Percentiles rank a stretch among this genome's conserved stretches.
Evolutionary conservation across 1,140 invertebrate genomes (phyloP).

Genomic region (Drosophila virilis): DNA sequence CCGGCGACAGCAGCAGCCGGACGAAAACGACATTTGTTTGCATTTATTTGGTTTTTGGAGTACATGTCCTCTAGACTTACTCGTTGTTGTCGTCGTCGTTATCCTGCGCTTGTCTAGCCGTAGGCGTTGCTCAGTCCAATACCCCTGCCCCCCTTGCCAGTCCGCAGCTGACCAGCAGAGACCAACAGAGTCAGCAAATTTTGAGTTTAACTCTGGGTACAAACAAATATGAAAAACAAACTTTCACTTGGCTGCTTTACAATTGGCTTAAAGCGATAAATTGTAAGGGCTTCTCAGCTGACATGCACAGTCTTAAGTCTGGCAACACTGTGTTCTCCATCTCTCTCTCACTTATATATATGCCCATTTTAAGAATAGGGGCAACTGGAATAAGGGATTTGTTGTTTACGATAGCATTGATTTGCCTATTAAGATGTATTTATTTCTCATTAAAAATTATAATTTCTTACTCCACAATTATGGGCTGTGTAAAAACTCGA

Average conservation of each 20-base stretch:
- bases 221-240: constrained; percentile 16
- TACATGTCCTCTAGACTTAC: constrained; percentile 46
- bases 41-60: constrained; percentile 71
- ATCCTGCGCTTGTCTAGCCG: constrained; percentile 51
- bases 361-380: neutral
- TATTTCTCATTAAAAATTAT: constrained; percentile 7
- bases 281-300: constrained; percentile 11
- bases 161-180: constrained; percentile 1
- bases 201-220: neutral
- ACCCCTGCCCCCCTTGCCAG: neutral
- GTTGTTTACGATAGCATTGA: constrained; percentile 1
- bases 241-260: constrained; percentile 13
- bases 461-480: neutral
- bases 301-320: neutral
- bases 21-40: constrained; percentile 71
- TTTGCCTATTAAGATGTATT: constrained; percentile 13
- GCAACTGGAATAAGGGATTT: neutral
- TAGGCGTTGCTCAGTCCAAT: constrained; percentile 39
- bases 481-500: too few relatives aligned
- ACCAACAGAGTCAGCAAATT: constrained; percentile 1
- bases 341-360: neutral
- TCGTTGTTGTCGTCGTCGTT: constrained; percentile 34
- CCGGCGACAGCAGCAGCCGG: neutral
- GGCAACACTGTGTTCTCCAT: neutral
- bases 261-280: too few relatives aligned